Evolutionary conservation across 2,113 vertebrate species (phyloP), one percentile per base, ranked within the genome.

Genomic region (Andinoacara biseriatus): DNA sequence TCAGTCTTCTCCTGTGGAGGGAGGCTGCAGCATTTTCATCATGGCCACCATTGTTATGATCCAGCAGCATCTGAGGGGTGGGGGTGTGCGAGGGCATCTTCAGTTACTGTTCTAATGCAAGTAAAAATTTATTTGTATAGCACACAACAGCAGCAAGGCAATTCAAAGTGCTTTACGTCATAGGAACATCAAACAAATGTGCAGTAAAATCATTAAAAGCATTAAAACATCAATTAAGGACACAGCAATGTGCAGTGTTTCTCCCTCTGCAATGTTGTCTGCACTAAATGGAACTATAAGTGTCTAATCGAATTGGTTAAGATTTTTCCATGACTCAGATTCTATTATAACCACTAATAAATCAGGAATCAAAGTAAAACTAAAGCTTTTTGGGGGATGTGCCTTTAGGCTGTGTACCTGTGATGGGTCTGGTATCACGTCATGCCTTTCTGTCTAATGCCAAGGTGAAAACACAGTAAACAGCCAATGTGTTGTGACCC

Each of bases 291-390:
- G 86, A 92, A 29, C 63, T 46, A 86, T 92, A 92, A 92, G 79
- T 65, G 74, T 57, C 17, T 86, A 86, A 91, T 90, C 92, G 83
- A 91, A 90, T 93, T 90, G 77, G 58, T 59, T 78, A 74, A 22
- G 82, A 86, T 90, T 93, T 94, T 94, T 93, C 90, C 87, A 91
- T 90, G 84, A 90, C 78, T 91, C 74, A 58, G 79, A 89, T 84
- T 83, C 74, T 80, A 72, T 92, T 84, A 83, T 83, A 58, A 15
- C 65, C 60, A 38, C 59, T 54, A 82, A 87, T 80, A 49, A 87
- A 90, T 93, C 82, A 89, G 61, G 26, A 67, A 65, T 86, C 62
- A 38, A 89, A 90, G 83, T 35, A 43, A 54, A 88, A 83, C 58
- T 58, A 83, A 84, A 78, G 82, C 60, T 84, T 89, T 89, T 69